Evolutionary conservation across 2,888 invertebrate genomes (phyloP).

Genomic region (Ligdia adustata): DNA sequence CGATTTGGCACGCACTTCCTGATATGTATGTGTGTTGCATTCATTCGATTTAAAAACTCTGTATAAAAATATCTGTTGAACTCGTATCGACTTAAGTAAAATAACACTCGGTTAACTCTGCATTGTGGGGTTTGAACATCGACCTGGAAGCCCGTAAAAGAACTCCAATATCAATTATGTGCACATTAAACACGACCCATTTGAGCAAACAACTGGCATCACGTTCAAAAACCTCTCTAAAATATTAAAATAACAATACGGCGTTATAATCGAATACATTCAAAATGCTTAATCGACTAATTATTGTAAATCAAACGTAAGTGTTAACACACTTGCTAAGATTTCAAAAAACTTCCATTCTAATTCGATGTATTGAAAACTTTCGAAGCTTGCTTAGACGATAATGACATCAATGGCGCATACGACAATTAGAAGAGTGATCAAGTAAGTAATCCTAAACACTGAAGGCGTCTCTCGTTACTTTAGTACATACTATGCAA

Average conservation of each 20-base stretch:
- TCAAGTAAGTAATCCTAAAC: conserved; percentile 58
- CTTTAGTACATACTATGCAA: conserved; percentile 69
- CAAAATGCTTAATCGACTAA: conserved; percentile 60
- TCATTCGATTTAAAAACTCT: conserved; percentile 39
- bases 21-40: conserved; percentile 58
- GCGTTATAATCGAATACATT: conserved; percentile 53
- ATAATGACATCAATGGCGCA: conserved; percentile 59
- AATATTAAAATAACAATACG: conserved; percentile 50
- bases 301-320: conserved; percentile 56
- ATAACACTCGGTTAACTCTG: conserved; percentile 24
- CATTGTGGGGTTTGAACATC: conserved; percentile 28
- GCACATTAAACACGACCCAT: conserved; percentile 57
- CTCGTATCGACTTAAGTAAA: conserved; percentile 21
- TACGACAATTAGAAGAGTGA: conserved; percentile 67
- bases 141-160: conserved; percentile 28
- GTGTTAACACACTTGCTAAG: conserved; percentile 56
- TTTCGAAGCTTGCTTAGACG: conserved; percentile 59
- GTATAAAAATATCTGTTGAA: conserved; percentile 52
- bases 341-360: conserved; percentile 58
- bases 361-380: conserved; percentile 78
- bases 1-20: conserved; percentile 69
- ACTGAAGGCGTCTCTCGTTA: conserved; percentile 63
- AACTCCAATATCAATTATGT: conserved; percentile 40
- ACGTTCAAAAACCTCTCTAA: conserved; percentile 46
- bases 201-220: conserved; percentile 45